Evolutionary conservation across 2,888 invertebrate genomes (phyloP), one percentile per base, ranked within the genome.

Genomic region (Philopedon plagiatum): DNA sequence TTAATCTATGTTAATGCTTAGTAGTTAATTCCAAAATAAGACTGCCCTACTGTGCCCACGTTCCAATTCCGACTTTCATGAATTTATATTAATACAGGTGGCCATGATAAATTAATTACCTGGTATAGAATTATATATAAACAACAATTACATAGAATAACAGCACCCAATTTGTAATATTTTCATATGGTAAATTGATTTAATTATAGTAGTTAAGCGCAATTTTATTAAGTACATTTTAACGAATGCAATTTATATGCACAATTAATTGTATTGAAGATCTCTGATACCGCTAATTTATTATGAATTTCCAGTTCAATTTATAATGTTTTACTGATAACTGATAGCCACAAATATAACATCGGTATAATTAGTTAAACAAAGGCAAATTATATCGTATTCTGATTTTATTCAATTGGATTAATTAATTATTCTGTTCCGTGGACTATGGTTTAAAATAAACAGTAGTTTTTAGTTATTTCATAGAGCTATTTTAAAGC

Each of bases 221-320:
- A 15, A 15, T 41, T 41, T 41, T 41, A 41, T 41, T 15, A n/a
- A 41, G 41, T 15, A 7, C 5, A 15, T 41, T 41, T 41, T 41
- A 41, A 41, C n/a, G 15, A 41, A 41, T 15, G 15, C 41, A 15
- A 41, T 41, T 41, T 15, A 39, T 39, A 39, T 15, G 7, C 18
- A 41, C 41, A 15, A 41, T 41, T 41, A 41, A 41, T 41, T 41
- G 18, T 41, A 18, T 41, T 41, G 41, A 41, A 41, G 41, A 41
- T 41, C 15, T 41, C 7, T 41, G 41, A 41, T 41, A 41, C 15
- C 18, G 15, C 41, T 41, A 15, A 41, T 41, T 41, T 41, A 41
- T 41, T 41, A 15, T 41, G 5, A 41, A 41, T 41, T 41, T 18
- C 15, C 13, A 41, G 13, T 41, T 41, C 7, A 41, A 41, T 41